phyloP scores from a whole-genome alignment of 2,888 invertebrate genomes.

The Chaetogeoica ovagalla region DNA sequence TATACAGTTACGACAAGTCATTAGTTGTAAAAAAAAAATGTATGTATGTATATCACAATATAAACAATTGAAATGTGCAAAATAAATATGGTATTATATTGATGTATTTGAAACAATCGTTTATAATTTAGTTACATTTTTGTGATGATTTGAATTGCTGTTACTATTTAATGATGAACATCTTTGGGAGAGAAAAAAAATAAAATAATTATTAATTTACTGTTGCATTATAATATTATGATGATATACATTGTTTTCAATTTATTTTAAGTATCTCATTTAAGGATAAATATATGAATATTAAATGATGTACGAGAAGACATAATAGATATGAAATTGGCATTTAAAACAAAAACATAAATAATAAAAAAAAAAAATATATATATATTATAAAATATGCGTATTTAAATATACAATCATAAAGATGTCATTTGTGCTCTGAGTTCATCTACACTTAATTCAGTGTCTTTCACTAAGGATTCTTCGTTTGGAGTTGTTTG shows the following conservation, averaged over 20 bases:
- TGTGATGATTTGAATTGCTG: neutral
- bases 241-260: no score
- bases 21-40: neutral
- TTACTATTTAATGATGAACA: no score
- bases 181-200: no score
- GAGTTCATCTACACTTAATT: constrained; percentile 80
- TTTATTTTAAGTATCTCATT: no score
- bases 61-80: no score
- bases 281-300: no score
- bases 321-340: no score
- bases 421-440: constrained; percentile 91
- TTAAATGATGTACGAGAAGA: no score
- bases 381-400: neutral
- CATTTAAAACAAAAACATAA: no score
- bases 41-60: neutral
- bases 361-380: neutral
- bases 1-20: neutral
- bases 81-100: neutral
- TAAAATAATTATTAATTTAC: no score
- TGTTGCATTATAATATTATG: no score
- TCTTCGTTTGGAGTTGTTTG: constrained; percentile 61
- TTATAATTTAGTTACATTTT: neutral
- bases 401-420: constrained; percentile 61
- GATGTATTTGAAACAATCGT: neutral
- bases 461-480: constrained; percentile 60